Percentiles rank a stretch among this genome's conserved stretches.
phyloP scores from a whole-genome alignment of 2,113 vertebrate species.

The Eulemur rufifrons region DNA sequence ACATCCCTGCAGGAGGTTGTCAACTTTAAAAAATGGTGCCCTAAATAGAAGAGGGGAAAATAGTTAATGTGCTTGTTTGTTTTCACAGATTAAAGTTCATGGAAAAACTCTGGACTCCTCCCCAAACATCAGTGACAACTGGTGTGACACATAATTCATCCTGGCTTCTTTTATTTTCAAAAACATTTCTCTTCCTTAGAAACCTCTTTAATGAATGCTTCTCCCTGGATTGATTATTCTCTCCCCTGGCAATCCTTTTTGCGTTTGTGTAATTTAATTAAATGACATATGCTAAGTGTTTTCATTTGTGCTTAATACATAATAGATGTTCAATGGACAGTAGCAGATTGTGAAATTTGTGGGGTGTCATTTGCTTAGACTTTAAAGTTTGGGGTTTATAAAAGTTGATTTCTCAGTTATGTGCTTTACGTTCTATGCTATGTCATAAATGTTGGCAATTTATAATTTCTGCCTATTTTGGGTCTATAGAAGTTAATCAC shows the following conservation, averaged over 20 bases:
- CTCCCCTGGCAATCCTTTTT: not conserved
- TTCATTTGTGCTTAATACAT: not conserved
- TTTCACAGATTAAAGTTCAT: slow-evolving; percentile 23
- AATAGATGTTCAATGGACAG: not conserved
- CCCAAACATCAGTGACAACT: not conserved
- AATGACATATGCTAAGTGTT: slow-evolving; percentile 32
- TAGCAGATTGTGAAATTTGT: not conserved
- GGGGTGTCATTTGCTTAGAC: not conserved
- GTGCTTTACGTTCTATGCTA: not conserved
- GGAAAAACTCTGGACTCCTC: slow-evolving; percentile 46
- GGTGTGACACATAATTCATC: not conserved
- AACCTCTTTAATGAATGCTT: slow-evolving; percentile 5
- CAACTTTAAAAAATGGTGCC: slow-evolving; percentile 64
- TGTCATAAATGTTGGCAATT: not conserved
- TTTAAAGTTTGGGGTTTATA: not conserved
- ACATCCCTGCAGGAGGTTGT: slow-evolving; percentile 67
- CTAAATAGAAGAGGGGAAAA: not conserved
- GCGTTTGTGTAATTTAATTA: slow-evolving; percentile 55
- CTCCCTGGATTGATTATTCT: slow-evolving; percentile 13
- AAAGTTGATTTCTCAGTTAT: not conserved
- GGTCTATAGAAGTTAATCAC: not conserved
- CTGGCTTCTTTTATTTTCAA: not conserved
- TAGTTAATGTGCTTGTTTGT: slow-evolving; percentile 55
- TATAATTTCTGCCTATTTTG: not conserved
- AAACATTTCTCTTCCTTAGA: slow-evolving; percentile 48